Evolutionary conservation across 2,888 invertebrate genomes (phyloP), one percentile per base, ranked within the genome.

Genomic region (Apotomis turbidana): DNA sequence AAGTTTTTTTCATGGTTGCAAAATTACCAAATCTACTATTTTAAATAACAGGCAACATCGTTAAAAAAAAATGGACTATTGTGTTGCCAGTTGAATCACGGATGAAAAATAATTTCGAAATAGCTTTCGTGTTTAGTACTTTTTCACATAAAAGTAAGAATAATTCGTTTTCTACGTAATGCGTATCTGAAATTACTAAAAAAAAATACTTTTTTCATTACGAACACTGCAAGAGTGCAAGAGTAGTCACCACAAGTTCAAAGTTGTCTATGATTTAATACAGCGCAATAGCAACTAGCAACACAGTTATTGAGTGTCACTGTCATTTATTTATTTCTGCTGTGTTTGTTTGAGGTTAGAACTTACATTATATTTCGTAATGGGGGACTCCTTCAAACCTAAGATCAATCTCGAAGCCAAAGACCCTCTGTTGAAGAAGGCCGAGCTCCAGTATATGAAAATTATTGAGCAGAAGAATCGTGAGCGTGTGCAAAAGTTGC

Each of bases 401-500:
- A 92, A 91, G 79, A 86, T 90, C 71, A 86, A 78, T 75, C 75
- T 84, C 72, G 85, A 80, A 44, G 81, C 82, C 61, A 85, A 89
- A 82, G 88, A 90, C 75, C 93, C 92, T 75, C 87, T 88, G 72
- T 82, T 93, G 6, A 95, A 94, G 78, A 90, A 93, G 79, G 93
- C 96, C 0, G 96, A 98, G 81, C 85, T 96, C 70, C 95, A 96
- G 87, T 97, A 96, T 83, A 97, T 98, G 94, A 96, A 95, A 90
- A 88, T 97, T 70, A 94, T 97, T 49, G 97, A 98, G 84, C 90
- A 95, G 76, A 95, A 96, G 83, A 98, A 98, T 85, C 82, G 95
- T 3, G 95, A 95, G 80, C 94, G 98, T 79, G 97, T 97, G 3
- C 85, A 91, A 64, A 96, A 94, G 81, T 83, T 97, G 52, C 94